Evolutionary conservation across 2,888 invertebrate species (phyloP), one percentile per base, ranked within the genome.

Genomic region (Leptopterna dolabrata): DNA sequence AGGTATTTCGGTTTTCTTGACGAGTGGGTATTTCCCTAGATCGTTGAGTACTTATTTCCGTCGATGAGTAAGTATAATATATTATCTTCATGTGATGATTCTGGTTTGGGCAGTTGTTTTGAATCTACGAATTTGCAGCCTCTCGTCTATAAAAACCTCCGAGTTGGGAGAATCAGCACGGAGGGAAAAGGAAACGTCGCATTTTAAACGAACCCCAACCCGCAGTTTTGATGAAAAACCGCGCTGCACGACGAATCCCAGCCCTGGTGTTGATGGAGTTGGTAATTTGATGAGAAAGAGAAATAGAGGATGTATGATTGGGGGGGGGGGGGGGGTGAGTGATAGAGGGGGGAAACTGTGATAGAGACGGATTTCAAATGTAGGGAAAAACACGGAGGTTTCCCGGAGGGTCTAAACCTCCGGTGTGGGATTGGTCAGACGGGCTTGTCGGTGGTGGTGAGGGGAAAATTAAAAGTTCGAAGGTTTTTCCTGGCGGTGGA

Each of bases 391-490:
- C 63, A 24, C 24, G 24, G 63, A 19, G 24, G 19, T 63, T 51
- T 63, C 19, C 63, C 63, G 24, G n/a, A 9, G 24, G 63, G 63
- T 9, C 24, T 19, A 63, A 63, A 63, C 63, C 63, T 63, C 13
- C 24, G 24, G 19, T 13, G 63, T 51, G 51, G 51, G 51, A 51
- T 51, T 51, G 51, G 51, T 16, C n/a, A n/a, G 13, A n/a, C 14
- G 9, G 24, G 0, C n/a, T n/a, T n/a, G n/a, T n/a, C n/a, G n/a
- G 51, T 0, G 6, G 63, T 1, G 41, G 36, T 16, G 4, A 30
- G 73, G 41, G 36, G 41, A 36, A 73, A 36, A 73, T 73, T 73
- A 73, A 73, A 73, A 73, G 73, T 73, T 73, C 36, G 73, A 16
- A 73, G 30, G 16, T 73, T 73, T 41, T 19, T 11, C 63, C 13